Evolutionary conservation across 2,113 vertebrate genomes (phyloP).

Genomic region (Leuciscus idus): DNA sequence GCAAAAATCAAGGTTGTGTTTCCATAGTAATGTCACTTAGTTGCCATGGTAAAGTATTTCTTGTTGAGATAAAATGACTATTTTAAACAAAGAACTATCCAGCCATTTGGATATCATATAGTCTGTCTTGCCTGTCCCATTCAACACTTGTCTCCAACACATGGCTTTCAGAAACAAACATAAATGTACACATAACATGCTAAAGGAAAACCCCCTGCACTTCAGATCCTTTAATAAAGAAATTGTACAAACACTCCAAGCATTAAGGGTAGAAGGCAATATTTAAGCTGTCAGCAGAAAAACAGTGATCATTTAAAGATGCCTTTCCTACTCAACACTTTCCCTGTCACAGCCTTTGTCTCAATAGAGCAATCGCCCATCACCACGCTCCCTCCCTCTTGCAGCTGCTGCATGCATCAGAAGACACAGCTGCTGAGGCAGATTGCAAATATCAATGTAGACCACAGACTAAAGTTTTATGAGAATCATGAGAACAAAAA

Average conservation of each 20-base stretch:
- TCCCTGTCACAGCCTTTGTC: slow-evolving; percentile 50
- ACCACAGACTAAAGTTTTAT: neutral
- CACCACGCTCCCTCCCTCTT: neutral
- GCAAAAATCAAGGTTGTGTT: slow-evolving; percentile 53
- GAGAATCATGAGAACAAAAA: neutral
- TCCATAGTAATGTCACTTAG: slow-evolving; percentile 61
- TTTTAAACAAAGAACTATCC: slow-evolving; percentile 19
- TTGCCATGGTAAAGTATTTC: slow-evolving; percentile 59
- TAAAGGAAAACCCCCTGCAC: neutral
- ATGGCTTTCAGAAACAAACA: neutral
- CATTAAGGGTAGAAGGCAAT: neutral
- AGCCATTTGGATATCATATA: neutral
- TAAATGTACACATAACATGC: neutral
- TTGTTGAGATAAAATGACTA: slow-evolving; percentile 42
- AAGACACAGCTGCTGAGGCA: slow-evolving; percentile 39
- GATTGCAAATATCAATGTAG: slow-evolving; percentile 10
- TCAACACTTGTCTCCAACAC: neutral
- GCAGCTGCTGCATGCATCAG: neutral
- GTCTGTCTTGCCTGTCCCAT: neutral
- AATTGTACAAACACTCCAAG: neutral
- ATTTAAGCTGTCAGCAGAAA: slow-evolving; percentile 33
- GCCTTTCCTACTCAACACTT: slow-evolving; percentile 35
- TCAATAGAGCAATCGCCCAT: slow-evolving; percentile 3
- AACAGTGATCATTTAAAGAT: slow-evolving; percentile 24
- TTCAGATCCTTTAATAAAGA: slow-evolving; percentile 16